phyloP scores from a whole-genome alignment of 2,888 invertebrate genomes.

The Orchesellides sinensis region DNA sequence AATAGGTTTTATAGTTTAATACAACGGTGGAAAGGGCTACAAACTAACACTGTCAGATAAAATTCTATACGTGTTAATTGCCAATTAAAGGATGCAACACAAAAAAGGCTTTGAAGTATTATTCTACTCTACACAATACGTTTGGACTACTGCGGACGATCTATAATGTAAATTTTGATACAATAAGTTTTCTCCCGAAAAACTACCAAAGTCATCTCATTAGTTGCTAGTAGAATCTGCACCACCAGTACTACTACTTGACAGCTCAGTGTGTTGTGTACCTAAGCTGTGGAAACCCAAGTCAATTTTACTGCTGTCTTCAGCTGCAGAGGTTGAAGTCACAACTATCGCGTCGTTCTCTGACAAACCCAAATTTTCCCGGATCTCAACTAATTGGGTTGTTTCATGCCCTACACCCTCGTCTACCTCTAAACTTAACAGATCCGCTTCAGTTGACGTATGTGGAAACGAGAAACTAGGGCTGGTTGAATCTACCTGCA shows the following conservation, averaged over 20 bases:
- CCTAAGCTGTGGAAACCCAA: background rate
- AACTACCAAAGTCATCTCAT: background rate
- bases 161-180: background rate
- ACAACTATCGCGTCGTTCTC: slow-evolving; percentile 23
- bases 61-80: no score
- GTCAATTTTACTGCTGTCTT: slow-evolving; percentile 1
- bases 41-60: no score
- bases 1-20: no score
- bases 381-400: slow-evolving; percentile 23
- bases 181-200: background rate
- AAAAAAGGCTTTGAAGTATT: no score
- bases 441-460: slow-evolving; percentile 29
- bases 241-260: slow-evolving; percentile 37
- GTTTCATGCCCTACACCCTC: slow-evolving; percentile 47
- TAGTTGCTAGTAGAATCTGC: slow-evolving; percentile 52
- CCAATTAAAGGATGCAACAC: no score
- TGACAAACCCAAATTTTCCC: slow-evolving; percentile 28
- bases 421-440: slow-evolving; percentile 39
- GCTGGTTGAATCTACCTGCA: slow-evolving; percentile 56
- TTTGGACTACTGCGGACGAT: slow-evolving; percentile 36
- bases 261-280: slow-evolving; percentile 16
- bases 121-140: background rate
- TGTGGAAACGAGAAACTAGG: slow-evolving; percentile 44
- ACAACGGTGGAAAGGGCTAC: no score
- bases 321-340: slow-evolving; percentile 33